phyloP scores from a whole-genome alignment of 2,113 vertebrate genomes.

The Caracal caracal region DNA sequence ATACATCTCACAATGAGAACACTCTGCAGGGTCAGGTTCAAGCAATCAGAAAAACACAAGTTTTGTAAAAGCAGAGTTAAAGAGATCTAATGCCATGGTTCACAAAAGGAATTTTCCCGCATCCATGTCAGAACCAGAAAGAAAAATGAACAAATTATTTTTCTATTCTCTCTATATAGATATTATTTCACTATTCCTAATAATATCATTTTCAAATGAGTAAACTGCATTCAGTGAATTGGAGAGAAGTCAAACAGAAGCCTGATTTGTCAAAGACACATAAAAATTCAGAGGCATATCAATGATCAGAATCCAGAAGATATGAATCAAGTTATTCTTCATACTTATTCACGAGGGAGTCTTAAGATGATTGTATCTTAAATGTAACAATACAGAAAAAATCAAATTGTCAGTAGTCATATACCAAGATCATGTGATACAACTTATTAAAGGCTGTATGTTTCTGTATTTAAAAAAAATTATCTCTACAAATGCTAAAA shows the following conservation, averaged over 20 bases:
- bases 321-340: neutral
- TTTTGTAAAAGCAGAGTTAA: conserved; percentile 20
- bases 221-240: neutral
- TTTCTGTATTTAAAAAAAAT: neutral
- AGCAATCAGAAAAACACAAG: conserved; percentile 5
- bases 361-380: neutral
- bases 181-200: conserved; percentile 57
- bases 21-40: neutral
- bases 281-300: conserved; percentile 18
- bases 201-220: conserved; percentile 44
- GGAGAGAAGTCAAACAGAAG: conserved; percentile 4
- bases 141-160: conserved; percentile 51
- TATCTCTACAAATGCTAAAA: neutral
- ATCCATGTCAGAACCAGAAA: conserved; percentile 37
- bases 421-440: neutral
- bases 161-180: neutral
- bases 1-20: neutral
- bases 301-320: conserved; percentile 8
- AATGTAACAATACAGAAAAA: neutral
- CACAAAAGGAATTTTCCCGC: conserved; percentile 17
- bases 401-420: neutral
- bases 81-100: neutral
- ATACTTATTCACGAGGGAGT: neutral
- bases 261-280: conserved; percentile 25
- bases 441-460: neutral